Percentiles rank a stretch among this genome's conserved stretches.
phyloP scores from a whole-genome alignment of 2,113 vertebrate genomes.

The Laterallus jamaicensis region DNA sequence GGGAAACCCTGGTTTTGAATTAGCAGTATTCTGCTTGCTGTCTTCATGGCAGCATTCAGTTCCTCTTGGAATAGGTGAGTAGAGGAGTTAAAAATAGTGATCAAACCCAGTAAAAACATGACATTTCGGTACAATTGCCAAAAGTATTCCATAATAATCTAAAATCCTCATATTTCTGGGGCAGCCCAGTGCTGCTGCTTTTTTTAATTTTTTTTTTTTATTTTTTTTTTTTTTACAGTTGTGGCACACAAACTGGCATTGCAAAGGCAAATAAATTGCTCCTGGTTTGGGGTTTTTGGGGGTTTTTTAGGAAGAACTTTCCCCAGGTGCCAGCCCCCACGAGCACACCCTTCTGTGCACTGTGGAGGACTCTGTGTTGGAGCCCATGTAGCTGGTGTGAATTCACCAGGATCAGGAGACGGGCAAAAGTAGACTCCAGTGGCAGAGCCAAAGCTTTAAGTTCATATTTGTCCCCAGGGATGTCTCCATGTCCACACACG shows the following conservation, averaged over 20 bases:
- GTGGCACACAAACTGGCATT: not conserved
- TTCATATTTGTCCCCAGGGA: not conserved
- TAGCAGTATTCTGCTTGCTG: not conserved
- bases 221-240: not conserved
- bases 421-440: not conserved
- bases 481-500: not conserved
- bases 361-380: not conserved
- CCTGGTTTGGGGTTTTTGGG: no score
- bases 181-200: not conserved
- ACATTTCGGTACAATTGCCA: not conserved
- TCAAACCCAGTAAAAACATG: not conserved
- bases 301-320: not conserved
- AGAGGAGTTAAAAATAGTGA: not conserved
- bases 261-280: not conserved
- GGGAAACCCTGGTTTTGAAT: not conserved
- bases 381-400: rapidly evolving
- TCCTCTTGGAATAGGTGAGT: not conserved
- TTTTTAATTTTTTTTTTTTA: no score
- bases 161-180: not conserved
- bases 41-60: not conserved
- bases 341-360: rapidly evolving
- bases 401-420: not conserved
- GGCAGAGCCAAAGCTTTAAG: not conserved
- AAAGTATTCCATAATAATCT: not conserved
- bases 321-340: not conserved